Conservation (phyloP, 2,113 vertebrate genomes). For the Alethe diademata region DNA sequence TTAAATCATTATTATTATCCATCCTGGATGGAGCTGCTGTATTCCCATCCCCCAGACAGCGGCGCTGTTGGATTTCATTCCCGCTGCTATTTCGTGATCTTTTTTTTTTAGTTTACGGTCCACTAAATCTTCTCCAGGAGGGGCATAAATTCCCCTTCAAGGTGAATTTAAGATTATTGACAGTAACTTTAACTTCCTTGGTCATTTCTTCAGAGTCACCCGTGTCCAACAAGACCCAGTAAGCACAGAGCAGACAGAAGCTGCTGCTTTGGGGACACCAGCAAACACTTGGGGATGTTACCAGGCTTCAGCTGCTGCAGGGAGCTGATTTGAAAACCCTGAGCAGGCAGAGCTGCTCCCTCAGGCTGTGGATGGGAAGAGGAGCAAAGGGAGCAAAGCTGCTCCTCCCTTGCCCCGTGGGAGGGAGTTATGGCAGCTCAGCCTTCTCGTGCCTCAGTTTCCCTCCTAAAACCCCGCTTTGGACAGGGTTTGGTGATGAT, state of each 20-base stretch:
- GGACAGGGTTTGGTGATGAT: not conserved
- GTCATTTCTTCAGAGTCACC: not conserved
- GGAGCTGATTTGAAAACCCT: not conserved
- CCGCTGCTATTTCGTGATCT: fast-evolving
- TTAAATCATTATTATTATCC: fast-evolving
- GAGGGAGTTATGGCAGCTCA: not conserved
- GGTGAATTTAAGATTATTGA: not conserved
- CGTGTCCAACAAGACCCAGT: not conserved
- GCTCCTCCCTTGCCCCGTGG: fast-evolving
- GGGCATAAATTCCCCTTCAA: not conserved
- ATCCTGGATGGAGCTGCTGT: not conserved
- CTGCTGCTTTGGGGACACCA: not conserved
- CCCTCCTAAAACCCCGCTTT: fast-evolving
- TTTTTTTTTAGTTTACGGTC: fast-evolving
- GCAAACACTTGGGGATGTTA: fast-evolving
- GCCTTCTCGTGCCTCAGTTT: not conserved
- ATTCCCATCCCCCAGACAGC: not conserved
- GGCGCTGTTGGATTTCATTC: constrained; percentile 49
- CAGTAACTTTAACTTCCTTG: not conserved
- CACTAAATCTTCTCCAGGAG: not conserved
- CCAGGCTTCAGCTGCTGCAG: not conserved
- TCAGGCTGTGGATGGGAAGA: not conserved
- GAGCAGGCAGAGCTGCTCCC: not conserved
- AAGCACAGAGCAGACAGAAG: not conserved
- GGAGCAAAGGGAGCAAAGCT: not conserved